phyloP scores from a whole-genome alignment of 2,797 vertebrate genomes.

The Neoniphon sammara region DNA sequence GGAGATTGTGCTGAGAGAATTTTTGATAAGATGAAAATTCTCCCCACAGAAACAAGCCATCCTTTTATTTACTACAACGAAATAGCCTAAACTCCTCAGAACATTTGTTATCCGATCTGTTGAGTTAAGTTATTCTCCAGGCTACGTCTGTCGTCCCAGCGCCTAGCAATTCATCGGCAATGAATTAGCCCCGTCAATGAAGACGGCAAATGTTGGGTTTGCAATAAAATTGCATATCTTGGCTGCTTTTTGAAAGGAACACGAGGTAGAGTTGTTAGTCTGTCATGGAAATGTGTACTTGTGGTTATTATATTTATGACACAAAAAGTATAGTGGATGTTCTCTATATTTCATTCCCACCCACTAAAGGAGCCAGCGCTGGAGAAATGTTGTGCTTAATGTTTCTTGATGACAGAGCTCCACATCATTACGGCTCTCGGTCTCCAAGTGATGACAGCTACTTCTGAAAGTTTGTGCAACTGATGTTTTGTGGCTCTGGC shows the following conservation, averaged over 20 bases:
- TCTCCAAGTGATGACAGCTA: constrained; percentile 22
- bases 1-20: constrained; percentile 42
- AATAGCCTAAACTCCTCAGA: constrained; percentile 14
- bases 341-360: not conserved
- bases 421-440: constrained; percentile 15
- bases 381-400: constrained; percentile 22
- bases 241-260: not conserved
- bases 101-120: constrained; percentile 16
- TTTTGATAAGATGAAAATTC: constrained; percentile 51
- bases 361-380: constrained; percentile 2
- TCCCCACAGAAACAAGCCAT: constrained; percentile 9
- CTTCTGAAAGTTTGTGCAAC: constrained; percentile 23
- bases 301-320: not conserved
- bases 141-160: constrained; percentile 14
- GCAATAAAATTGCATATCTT: not conserved
- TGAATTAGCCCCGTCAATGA: constrained; percentile 24
- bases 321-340: constrained; percentile 10
- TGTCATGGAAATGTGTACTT: not conserved
- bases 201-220: constrained; percentile 22
- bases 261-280: not conserved
- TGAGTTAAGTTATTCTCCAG: constrained; percentile 15
- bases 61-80: not conserved
- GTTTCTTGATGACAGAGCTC: constrained; percentile 37
- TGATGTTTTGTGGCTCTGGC: constrained; percentile 34
- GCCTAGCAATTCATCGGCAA: not conserved